Evolutionary conservation across 2,113 vertebrate species (phyloP).

Genomic region (Sialia sialis): DNA sequence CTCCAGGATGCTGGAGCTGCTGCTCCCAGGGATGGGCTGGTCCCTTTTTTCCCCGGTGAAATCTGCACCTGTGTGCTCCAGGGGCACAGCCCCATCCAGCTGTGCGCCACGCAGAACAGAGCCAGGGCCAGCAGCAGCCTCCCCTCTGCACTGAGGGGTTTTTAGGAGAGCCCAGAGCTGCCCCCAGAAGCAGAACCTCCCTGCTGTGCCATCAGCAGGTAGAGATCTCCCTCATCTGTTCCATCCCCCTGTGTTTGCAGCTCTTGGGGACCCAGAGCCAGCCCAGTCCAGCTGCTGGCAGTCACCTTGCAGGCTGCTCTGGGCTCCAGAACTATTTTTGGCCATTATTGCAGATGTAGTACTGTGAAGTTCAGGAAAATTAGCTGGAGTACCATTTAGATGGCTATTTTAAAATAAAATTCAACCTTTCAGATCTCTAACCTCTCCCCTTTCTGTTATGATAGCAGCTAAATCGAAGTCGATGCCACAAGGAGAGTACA

Average conservation of each 20-base stretch:
- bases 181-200: background rate
- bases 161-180: background rate
- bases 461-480: background rate
- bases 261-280: background rate
- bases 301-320: background rate
- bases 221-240: background rate
- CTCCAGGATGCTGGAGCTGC: fast-evolving
- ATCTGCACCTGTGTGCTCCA: fast-evolving
- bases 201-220: background rate
- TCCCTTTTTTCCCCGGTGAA: fast-evolving
- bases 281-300: background rate
- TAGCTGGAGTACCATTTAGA: background rate
- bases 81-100: background rate
- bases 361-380: slow-evolving; percentile 4
- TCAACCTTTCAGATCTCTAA: background rate
- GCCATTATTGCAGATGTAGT: background rate
- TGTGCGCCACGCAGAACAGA: background rate
- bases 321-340: slow-evolving; percentile 31
- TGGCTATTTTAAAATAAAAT: background rate
- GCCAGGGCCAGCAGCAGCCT: background rate
- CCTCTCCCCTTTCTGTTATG: background rate
- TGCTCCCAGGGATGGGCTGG: fast-evolving
- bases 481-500: background rate
- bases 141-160: fast-evolving
- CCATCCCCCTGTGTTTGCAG: background rate